Evolutionary conservation across 2,888 invertebrate species (phyloP).

Genomic region (Drosophila mercatorum): DNA sequence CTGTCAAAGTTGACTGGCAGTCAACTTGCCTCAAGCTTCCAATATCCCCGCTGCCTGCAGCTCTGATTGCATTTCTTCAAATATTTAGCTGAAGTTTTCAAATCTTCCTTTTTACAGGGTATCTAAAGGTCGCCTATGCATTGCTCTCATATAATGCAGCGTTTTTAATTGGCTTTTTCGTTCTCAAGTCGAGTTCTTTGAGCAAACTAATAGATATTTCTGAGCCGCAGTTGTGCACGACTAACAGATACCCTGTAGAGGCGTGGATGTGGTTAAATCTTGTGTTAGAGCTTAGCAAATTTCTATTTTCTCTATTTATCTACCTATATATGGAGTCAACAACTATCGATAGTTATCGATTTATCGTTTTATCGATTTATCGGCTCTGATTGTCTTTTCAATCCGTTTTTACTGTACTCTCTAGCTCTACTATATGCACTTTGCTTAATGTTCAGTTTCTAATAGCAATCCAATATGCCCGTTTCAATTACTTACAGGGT

Average conservation of each 20-base stretch:
- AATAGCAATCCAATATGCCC: not conserved
- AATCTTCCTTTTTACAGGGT: slow-evolving; percentile 5
- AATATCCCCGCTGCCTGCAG: not conserved
- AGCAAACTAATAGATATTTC: not conserved
- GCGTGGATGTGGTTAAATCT: too few species aligned
- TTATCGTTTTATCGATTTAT: not conserved
- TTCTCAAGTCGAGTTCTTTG: not conserved
- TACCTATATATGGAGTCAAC: too few species aligned
- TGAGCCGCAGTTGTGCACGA: too few species aligned
- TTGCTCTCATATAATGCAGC: not conserved
- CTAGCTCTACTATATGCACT: too few species aligned
- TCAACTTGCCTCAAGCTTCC: not conserved
- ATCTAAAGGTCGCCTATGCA: not conserved
- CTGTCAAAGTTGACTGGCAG: not conserved
- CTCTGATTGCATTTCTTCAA: not conserved
- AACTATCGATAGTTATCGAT: not conserved
- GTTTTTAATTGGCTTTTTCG: slow-evolving; percentile 7
- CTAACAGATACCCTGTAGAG: not conserved
- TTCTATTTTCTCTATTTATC: too few species aligned
- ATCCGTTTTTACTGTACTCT: too few species aligned
- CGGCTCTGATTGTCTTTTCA: too few species aligned
- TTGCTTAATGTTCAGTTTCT: too few species aligned
- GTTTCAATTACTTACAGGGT: not conserved
- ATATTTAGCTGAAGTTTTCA: not conserved
- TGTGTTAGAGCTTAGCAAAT: too few species aligned